Percentiles rank a stretch among this genome's conserved stretches.
These are phyloP conservation scores for Penaeus indicus DNA, from an alignment of 1,140 invertebrate species.

Conservation along the genomic window DNA sequence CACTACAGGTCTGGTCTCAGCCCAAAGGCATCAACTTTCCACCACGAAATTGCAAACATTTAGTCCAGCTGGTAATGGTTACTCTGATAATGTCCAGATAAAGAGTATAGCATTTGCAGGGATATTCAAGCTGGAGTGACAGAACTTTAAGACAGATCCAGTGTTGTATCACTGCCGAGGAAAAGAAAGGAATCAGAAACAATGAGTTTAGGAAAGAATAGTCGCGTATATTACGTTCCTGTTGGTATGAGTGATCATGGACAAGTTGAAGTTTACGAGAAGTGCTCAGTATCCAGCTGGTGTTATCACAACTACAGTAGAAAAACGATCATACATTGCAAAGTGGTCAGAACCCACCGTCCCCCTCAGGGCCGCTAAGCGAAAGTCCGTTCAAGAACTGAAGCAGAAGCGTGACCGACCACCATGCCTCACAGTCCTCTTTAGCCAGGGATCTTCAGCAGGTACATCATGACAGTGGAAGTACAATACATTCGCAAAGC, in stretches of 20 bases:
- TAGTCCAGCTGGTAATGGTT: too few relatives aligned
- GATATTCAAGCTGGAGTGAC: too few relatives aligned
- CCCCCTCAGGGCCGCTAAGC: not conserved
- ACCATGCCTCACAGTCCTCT: constrained; percentile 52
- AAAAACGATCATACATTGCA: constrained; percentile 48
- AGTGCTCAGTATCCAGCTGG: constrained; percentile 57
- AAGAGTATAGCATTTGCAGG: too few relatives aligned
- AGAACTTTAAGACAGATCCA: not conserved
- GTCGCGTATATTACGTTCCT: constrained; percentile 50
- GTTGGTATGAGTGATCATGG: constrained; percentile 54
- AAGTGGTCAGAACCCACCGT: not conserved
- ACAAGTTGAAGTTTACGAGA: constrained; percentile 55
- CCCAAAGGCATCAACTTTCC: not conserved
- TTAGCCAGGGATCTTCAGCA: constrained; percentile 44
- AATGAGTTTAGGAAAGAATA: not conserved
- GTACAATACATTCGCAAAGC: constrained; percentile 31
- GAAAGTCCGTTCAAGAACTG: constrained; percentile 19
- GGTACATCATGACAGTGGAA: constrained; percentile 41
- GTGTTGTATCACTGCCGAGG: not conserved
- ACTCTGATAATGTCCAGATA: too few relatives aligned
- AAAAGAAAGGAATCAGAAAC: not conserved
- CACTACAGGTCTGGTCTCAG: constrained; percentile 4
- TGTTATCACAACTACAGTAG: constrained; percentile 53
- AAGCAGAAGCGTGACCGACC: constrained; percentile 29
- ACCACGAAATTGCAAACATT: not conserved